These are phyloP conservation scores for Molanna angustata DNA, from an alignment of 2,888 invertebrate species.

Conservation along the genomic window DNA sequence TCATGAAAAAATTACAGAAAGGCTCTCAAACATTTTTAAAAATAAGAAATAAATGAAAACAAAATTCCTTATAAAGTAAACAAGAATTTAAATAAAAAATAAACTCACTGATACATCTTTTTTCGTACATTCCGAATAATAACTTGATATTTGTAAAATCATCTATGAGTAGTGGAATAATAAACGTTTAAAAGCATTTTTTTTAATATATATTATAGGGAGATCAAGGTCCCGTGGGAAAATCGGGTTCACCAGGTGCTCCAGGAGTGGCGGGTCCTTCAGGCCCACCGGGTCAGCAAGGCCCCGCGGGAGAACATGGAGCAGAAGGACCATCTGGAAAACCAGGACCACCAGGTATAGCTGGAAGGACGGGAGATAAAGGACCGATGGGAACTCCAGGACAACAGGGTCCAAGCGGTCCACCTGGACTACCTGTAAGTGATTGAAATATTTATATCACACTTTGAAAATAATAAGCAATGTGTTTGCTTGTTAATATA, in stretches of 20 bases:
- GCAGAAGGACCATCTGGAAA: constrained; percentile 65
- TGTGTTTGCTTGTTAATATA: too few species aligned
- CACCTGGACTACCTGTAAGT: constrained; percentile 67
- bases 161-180: too few species aligned
- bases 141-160: too few species aligned
- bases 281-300: constrained; percentile 67
- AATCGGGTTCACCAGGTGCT: constrained; percentile 71
- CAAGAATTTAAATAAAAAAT: too few species aligned
- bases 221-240: constrained; percentile 69
- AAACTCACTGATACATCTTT: too few species aligned
- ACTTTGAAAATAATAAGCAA: too few species aligned
- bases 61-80: too few species aligned
- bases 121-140: too few species aligned
- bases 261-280: constrained; percentile 63
- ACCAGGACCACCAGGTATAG: constrained; percentile 66
- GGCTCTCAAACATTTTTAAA: too few species aligned
- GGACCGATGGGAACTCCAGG: constrained; percentile 68
- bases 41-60: too few species aligned
- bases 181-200: background rate
- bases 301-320: constrained; percentile 59
- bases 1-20: too few species aligned
- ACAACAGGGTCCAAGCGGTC: constrained; percentile 61
- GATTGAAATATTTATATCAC: too few species aligned
- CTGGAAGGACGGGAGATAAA: constrained; percentile 74
- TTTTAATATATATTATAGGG: constrained; percentile 49